A percentile compares a stretch with the other conserved stretches of the same genome.
Conservation (phyloP, 2,113 vertebrate genomes). For the Ictalurus furcatus region DNA sequence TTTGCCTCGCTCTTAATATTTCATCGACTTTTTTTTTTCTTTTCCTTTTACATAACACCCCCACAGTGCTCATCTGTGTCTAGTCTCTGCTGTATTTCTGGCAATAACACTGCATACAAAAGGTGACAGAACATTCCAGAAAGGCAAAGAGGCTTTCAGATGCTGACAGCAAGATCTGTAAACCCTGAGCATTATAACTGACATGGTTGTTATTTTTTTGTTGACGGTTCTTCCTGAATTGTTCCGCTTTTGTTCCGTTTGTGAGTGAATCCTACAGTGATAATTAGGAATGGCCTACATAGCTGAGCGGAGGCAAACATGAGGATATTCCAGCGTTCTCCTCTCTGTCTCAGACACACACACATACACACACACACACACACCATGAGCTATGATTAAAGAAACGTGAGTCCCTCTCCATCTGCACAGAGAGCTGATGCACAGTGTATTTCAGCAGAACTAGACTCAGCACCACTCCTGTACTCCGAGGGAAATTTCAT, state of each 20-base stretch:
- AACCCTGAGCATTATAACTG: slow-evolving; percentile 42
- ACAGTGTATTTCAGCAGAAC: background rate
- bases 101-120: slow-evolving; percentile 17
- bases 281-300: slow-evolving; percentile 65
- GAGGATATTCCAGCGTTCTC: slow-evolving; percentile 26
- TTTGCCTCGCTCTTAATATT: background rate
- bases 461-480: background rate
- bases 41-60: background rate
- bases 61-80: background rate
- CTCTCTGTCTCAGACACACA: slow-evolving; percentile 11
- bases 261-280: slow-evolving; percentile 58
- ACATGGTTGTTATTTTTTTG: slow-evolving; percentile 33
- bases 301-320: slow-evolving; percentile 54
- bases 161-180: slow-evolving; percentile 35
- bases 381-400: background rate
- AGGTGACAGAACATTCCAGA: slow-evolving; percentile 11
- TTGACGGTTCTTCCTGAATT: slow-evolving; percentile 47
- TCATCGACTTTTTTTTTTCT: background rate
- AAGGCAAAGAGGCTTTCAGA: background rate
- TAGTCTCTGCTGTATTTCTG: background rate
- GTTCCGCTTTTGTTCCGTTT: slow-evolving; percentile 52
- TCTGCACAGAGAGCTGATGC: background rate
- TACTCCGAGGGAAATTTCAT: background rate
- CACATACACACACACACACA: slow-evolving; percentile 21
- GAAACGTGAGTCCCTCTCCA: background rate